Percentiles rank a stretch among this genome's conserved stretches.
phyloP scores from a whole-genome alignment of 2,888 invertebrate genomes.

The Slavum lentiscoides region DNA sequence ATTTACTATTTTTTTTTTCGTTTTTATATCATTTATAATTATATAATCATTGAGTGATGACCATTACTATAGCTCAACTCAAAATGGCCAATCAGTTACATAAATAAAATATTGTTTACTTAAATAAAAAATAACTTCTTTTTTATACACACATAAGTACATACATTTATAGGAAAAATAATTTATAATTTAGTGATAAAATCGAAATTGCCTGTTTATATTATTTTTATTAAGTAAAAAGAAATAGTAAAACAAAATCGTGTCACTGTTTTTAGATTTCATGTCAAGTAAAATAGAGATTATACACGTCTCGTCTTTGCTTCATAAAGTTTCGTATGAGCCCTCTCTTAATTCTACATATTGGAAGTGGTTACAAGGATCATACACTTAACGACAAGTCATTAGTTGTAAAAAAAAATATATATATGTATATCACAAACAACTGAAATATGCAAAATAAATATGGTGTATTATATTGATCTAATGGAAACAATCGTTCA shows the following conservation, averaged over 20 bases:
- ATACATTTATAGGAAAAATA: not conserved
- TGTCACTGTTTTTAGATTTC: not conserved
- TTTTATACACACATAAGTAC: not conserved
- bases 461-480: not conserved
- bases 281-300: not conserved
- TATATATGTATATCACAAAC: not conserved
- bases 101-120: constrained; percentile 1
- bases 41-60: constrained; percentile 4
- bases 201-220: constrained; percentile 16
- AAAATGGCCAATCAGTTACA: constrained; percentile 19
- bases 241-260: not conserved
- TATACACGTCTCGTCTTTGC: too few relatives aligned
- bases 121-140: constrained; percentile 1
- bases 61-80: constrained; percentile 26
- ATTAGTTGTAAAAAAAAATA: not conserved
- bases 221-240: constrained; percentile 2
- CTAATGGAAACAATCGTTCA: not conserved
- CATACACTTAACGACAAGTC: not conserved
- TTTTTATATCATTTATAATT: constrained; percentile 22
- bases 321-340: too few relatives aligned
- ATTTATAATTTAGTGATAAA: constrained; percentile 19
- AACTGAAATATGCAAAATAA: too few relatives aligned
- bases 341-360: too few relatives aligned
- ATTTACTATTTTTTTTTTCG: not conserved
- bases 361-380: too few relatives aligned